Percentiles rank a stretch among this genome's conserved stretches.
phyloP scores from a whole-genome alignment of 2,113 vertebrate genomes.

The Silurus meridionalis region DNA sequence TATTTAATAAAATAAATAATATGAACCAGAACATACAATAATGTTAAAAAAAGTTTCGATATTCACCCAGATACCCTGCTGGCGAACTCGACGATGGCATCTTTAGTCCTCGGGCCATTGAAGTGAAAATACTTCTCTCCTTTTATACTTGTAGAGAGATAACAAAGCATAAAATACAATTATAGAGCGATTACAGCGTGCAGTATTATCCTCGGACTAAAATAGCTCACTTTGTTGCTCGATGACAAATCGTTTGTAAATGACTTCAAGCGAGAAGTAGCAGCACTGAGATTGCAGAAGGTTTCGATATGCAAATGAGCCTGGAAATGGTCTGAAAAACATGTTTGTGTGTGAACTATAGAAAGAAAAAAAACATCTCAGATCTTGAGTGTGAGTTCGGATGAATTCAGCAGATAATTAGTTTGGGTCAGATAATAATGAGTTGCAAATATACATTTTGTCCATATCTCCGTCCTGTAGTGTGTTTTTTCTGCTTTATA shows the following conservation, averaged over 20 bases:
- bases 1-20: too few species aligned
- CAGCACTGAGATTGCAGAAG: background rate
- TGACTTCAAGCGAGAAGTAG: background rate
- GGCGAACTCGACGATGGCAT: conserved; percentile 91
- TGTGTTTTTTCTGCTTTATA: background rate
- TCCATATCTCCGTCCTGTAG: background rate
- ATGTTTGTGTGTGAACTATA: background rate
- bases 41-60: background rate
- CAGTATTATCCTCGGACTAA: background rate
- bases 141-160: conserved; percentile 77
- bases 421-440: background rate
- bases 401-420: background rate
- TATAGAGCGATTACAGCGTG: background rate
- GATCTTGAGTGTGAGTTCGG: background rate
- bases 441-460: too few species aligned
- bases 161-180: background rate
- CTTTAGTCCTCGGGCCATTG: conserved; percentile 84
- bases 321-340: background rate
- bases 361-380: background rate
- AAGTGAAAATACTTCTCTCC: conserved; percentile 87
- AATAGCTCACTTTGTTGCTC: background rate
- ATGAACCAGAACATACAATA: background rate
- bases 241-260: background rate
- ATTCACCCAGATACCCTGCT: conserved; percentile 89
- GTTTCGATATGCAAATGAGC: background rate